Evolutionary conservation across 2,113 vertebrate genomes (phyloP).

Genomic region (Pteruthius melanotis): DNA sequence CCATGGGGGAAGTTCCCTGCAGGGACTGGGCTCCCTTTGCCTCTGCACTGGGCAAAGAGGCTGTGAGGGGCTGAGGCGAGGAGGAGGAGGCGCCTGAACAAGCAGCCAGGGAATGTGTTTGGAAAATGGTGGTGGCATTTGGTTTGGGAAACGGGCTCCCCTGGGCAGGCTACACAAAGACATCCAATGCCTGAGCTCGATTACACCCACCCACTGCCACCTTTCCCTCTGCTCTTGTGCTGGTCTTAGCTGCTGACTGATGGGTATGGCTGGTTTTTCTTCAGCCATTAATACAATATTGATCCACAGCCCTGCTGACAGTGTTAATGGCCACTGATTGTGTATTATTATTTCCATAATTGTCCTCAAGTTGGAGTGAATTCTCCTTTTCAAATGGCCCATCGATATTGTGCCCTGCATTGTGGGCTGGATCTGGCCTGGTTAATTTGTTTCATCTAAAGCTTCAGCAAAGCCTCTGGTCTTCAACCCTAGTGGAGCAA

Average conservation of each 20-base stretch:
- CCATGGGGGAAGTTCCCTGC: background rate
- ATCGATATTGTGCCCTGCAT: background rate
- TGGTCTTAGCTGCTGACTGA: background rate
- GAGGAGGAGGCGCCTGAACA: background rate
- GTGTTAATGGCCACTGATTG: constrained; percentile 60
- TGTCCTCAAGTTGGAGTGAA: constrained; percentile 33
- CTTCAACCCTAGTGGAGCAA: background rate
- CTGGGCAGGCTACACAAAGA: background rate
- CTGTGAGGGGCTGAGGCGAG: background rate
- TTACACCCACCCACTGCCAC: background rate
- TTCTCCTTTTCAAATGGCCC: constrained; percentile 38
- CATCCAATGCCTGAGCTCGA: background rate
- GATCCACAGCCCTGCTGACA: constrained; percentile 26
- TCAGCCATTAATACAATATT: constrained; percentile 50
- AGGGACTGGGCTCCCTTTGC: background rate
- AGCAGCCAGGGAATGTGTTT: background rate
- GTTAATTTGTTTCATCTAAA: constrained; percentile 43
- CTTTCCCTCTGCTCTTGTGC: background rate
- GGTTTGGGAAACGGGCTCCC: background rate
- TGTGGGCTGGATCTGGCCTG: constrained; percentile 3
- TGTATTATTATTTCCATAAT: constrained; percentile 66
- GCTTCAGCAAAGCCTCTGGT: background rate
- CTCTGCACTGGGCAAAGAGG: background rate
- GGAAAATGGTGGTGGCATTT: background rate
- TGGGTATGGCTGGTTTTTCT: background rate